Base-by-base conservation (phyloP, 2,888 invertebrate genomes). In the Napeogenes inachia region DNA sequence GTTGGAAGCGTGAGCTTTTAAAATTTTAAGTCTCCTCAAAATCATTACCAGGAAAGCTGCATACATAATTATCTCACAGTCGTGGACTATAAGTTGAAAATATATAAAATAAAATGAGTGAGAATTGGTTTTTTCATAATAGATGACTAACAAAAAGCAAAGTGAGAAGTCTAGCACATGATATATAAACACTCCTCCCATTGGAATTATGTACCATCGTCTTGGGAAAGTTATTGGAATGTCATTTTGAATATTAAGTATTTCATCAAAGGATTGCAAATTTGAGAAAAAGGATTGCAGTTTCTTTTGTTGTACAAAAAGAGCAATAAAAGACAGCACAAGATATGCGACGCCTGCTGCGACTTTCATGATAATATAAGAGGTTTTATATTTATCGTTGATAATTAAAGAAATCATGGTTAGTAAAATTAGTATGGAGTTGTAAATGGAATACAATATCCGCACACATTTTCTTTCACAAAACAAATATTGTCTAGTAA, bases 1-100 rank as follows among this genome's bases (percentile, higher is more conserved):
- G 63, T 81, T 83, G 2, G 59, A 54, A 33, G 81, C 74, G 65
- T 85, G 85, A 38, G 75, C 79, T 72, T 80, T 84, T 13, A 87
- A 54, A 45, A 87, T 61, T 6, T 74, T 65, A 13, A 85, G 71
- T 67, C 87, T 72, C 2, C 68, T 64, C 55, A 76, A 74, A 65
- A 85, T 76, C 38, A 71, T 71, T 60, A 75, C 69, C 0, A 86
- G 68, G 30, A 84, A 65, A 4, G 77, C 65, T 4, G 79, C 73
- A 59, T 77, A 79, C 45, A 84, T 74, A 5, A 81, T 63, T 30
- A 78, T 79, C 61, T 87, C 87, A 35, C 70, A 68, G 61, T 87
- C 86, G 57, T 84, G 84, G 0, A 75, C 69, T 12, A 79, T 42
- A 30, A 75, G 59, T 53, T 77, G 70, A 2, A 81, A 45, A 32